phyloP scores from a whole-genome alignment of 2,113 vertebrate genomes.

The Oriolus oriolus region DNA sequence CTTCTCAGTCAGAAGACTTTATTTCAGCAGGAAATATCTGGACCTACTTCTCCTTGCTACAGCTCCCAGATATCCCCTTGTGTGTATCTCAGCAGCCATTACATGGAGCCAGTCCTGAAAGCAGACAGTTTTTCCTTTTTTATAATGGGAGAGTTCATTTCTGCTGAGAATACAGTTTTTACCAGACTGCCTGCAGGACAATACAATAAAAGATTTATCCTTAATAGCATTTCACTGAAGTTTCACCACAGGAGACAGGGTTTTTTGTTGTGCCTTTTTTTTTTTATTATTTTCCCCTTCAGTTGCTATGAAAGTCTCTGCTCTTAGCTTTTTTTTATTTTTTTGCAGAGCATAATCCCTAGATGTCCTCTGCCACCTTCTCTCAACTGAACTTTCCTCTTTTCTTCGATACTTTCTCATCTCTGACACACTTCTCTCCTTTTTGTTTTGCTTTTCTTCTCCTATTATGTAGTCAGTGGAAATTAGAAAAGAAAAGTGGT shows the following conservation, averaged over 20 bases:
- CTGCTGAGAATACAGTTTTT: constrained; percentile 61
- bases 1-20: background rate
- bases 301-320: background rate
- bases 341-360: constrained; percentile 19
- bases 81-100: background rate
- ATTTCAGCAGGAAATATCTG: constrained; percentile 35
- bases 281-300: background rate
- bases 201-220: constrained; percentile 70
- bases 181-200: constrained; percentile 68
- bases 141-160: constrained; percentile 55
- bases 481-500: background rate
- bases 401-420: background rate
- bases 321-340: background rate
- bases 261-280: constrained; percentile 46
- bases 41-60: background rate
- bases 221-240: constrained; percentile 65
- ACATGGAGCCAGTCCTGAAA: background rate
- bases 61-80: background rate
- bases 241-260: constrained; percentile 50
- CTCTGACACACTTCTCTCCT: background rate
- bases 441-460: background rate
- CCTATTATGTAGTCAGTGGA: background rate
- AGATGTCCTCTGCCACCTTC: background rate
- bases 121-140: background rate
- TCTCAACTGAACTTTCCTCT: background rate